phyloP scores from a whole-genome alignment of 1,140 invertebrate genomes.

The Drosophila equinoxialis region DNA sequence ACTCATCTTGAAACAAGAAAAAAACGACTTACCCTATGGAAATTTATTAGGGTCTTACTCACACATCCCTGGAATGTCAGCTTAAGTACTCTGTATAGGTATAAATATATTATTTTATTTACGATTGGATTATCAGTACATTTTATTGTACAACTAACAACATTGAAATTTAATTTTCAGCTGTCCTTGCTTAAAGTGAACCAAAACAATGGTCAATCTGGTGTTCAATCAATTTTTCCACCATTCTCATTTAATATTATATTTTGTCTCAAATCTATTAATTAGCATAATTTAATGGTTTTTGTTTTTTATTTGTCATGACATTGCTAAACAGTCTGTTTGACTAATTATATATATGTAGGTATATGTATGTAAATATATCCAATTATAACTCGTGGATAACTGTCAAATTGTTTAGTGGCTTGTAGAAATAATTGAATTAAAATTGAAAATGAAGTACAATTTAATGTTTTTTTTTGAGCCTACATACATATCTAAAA shows the following conservation, averaged over 20 bases:
- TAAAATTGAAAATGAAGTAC: slow-evolving; percentile 1
- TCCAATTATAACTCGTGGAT: neutral
- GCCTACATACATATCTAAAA: neutral
- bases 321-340: neutral
- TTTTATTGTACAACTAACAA: no score
- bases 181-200: no score
- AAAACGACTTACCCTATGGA: no score
- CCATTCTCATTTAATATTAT: neutral
- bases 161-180: no score
- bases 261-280: neutral
- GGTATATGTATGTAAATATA: neutral
- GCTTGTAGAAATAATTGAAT: slow-evolving; percentile 31
- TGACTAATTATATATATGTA: slow-evolving; percentile 20
- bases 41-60: no score
- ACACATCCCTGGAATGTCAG: no score
- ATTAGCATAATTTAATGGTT: slow-evolving; percentile 4
- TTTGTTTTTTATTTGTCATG: neutral
- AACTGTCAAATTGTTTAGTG: slow-evolving; percentile 23
- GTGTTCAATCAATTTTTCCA: neutral
- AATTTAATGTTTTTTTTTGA: neutral
- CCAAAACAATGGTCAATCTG: neutral
- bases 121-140: no score
- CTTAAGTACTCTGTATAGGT: no score
- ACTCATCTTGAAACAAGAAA: no score
- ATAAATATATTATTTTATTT: no score